Evolutionary conservation across 2,113 vertebrate genomes (phyloP).

Genomic region (Bagarius yarrelli): DNA sequence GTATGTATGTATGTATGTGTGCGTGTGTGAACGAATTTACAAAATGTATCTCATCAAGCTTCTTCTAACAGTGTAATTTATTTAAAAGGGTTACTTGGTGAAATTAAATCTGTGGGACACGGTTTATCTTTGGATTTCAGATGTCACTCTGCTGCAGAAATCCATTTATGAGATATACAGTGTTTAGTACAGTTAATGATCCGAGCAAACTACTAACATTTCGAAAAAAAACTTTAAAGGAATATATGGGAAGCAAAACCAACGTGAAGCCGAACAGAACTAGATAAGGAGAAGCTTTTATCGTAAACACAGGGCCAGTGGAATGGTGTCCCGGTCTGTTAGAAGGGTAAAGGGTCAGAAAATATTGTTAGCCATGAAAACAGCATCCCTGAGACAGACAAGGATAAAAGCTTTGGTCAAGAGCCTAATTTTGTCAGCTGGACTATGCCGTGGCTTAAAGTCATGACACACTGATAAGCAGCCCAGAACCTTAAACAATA

Average conservation of each 20-base stretch:
- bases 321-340: background rate
- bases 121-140: background rate
- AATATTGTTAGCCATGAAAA: no score
- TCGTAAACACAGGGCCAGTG: background rate
- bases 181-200: background rate
- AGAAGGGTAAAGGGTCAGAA: background rate
- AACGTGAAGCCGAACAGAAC: background rate
- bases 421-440: background rate
- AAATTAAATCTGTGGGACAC: background rate
- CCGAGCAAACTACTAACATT: background rate
- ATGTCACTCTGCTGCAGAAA: background rate
- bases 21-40: no score
- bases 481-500: background rate
- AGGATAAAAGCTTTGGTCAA: constrained; percentile 11
- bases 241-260: background rate
- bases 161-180: background rate
- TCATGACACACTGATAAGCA: background rate
- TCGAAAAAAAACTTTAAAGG: background rate
- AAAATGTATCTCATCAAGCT: background rate
- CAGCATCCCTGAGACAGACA: background rate
- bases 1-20: no score
- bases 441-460: background rate
- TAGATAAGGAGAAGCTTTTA: background rate
- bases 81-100: background rate
- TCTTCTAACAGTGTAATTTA: background rate